A percentile compares a stretch with the other conserved stretches of the same genome.
These are phyloP conservation scores for Zosterops lateralis DNA, from an alignment of 2,113 vertebrate species.

Conservation along the genomic window DNA sequence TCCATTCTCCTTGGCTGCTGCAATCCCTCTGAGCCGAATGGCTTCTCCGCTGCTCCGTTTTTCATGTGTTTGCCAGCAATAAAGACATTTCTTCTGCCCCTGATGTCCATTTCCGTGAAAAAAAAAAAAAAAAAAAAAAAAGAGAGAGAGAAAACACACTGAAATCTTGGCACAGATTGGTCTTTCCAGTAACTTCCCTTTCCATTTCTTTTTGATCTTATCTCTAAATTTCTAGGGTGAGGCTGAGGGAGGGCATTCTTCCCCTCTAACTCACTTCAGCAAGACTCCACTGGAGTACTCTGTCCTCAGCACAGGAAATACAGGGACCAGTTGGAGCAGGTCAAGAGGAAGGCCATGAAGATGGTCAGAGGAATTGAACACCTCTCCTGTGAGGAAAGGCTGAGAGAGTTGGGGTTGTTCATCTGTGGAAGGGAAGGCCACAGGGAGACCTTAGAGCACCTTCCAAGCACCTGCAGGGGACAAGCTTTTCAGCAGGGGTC, in stretches of 20 bases:
- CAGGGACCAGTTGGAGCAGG: rapidly evolving
- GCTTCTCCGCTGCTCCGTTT: not conserved
- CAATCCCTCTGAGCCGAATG: not conserved
- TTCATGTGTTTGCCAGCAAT: not conserved
- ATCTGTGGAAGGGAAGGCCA: not conserved
- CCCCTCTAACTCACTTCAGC: not conserved
- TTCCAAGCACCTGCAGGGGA: not conserved
- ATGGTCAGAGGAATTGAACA: not conserved
- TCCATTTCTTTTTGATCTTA: not conserved
- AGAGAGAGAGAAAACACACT: not conserved
- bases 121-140: not conserved
- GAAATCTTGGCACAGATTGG: not conserved
- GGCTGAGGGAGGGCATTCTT: not conserved
- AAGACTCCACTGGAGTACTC: not conserved
- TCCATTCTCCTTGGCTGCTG: slow-evolving; percentile 45
- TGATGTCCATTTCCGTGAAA: not conserved
- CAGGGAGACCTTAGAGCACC: not conserved
- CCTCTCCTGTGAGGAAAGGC: not conserved
- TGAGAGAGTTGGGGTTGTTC: not conserved
- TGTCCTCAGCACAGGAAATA: not conserved
- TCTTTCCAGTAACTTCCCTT: not conserved
- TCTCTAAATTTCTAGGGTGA: not conserved
- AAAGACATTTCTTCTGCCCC: not conserved
- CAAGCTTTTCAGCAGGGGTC: not conserved
- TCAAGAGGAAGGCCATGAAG: not conserved